These are phyloP conservation scores for Sialis fuliginosa DNA, from an alignment of 2,888 invertebrate species.

Conservation along the genomic window DNA sequence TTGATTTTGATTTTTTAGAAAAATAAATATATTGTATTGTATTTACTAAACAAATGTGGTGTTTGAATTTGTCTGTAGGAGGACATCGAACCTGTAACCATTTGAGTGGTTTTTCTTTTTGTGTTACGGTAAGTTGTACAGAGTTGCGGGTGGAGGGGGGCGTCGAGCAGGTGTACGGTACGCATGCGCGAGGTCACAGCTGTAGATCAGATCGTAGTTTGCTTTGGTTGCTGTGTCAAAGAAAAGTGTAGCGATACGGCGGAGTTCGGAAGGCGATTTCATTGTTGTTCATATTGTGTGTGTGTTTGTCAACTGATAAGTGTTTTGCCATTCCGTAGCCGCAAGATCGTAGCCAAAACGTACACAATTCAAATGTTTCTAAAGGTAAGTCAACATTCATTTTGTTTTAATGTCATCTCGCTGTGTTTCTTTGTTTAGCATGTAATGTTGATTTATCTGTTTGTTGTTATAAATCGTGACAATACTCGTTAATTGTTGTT, in stretches of 20 bases:
- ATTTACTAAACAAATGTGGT: too few species aligned
- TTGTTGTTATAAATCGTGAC: too few species aligned
- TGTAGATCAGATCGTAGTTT: background rate
- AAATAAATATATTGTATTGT: too few species aligned
- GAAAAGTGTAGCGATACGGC: background rate
- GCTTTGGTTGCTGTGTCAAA: constrained; percentile 4
- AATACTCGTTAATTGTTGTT: too few species aligned
- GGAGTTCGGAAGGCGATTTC: constrained; percentile 3
- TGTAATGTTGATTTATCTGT: too few species aligned
- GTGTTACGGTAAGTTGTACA: too few species aligned
- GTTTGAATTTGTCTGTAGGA: background rate
- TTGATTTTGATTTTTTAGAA: too few species aligned
- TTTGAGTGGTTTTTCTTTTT: too few species aligned
- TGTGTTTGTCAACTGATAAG: background rate
- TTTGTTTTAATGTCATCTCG: background rate
- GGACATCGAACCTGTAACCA: background rate
- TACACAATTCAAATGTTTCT: constrained; percentile 1
- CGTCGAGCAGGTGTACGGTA: too few species aligned
- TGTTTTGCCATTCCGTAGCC: constrained; percentile 3
- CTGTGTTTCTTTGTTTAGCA: background rate
- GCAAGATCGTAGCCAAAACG: background rate
- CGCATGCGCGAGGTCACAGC: too few species aligned
- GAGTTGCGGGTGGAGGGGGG: too few species aligned
- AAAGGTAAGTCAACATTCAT: constrained; percentile 1
- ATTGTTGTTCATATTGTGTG: constrained; percentile 1